Conservation (phyloP, 2,888 invertebrate genomes). For the Macrosoma leucophasiata region DNA sequence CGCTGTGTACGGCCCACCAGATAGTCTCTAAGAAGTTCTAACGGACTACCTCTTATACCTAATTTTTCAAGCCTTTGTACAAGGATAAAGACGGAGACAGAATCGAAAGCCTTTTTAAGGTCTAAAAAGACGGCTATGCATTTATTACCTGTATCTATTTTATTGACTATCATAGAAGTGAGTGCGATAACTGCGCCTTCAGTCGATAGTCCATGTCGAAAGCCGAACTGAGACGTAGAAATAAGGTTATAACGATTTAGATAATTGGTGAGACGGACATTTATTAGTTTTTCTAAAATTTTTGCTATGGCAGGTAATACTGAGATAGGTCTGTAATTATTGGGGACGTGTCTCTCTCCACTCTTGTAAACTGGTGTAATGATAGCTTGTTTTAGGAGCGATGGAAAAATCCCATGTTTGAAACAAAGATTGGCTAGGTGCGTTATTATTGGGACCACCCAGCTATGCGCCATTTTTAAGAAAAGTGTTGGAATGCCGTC, state of each 20-base stretch:
- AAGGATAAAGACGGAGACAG: constrained; percentile 14
- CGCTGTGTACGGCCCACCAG: not conserved
- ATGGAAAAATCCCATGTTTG: constrained; percentile 6
- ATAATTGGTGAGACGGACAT: constrained; percentile 12
- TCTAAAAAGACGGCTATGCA: constrained; percentile 16
- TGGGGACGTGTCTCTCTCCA: constrained; percentile 10
- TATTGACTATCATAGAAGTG: constrained; percentile 6
- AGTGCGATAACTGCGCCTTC: constrained; percentile 11
- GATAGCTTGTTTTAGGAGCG: constrained; percentile 3
- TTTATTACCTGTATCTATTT: constrained; percentile 14
- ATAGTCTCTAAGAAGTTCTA: constrained; percentile 3
- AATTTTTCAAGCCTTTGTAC: constrained; percentile 9
- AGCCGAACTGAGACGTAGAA: constrained; percentile 18
- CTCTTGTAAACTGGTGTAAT: constrained; percentile 11
- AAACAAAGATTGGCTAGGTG: constrained; percentile 15
- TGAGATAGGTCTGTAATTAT: constrained; percentile 17
- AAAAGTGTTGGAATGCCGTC: too few species aligned
- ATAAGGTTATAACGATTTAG: constrained; percentile 12
- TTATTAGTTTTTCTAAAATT: constrained; percentile 14
- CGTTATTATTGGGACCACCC: too few species aligned
- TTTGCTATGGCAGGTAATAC: constrained; percentile 16
- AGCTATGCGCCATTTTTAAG: too few species aligned
- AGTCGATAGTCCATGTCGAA: constrained; percentile 12
- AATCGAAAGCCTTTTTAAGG: constrained; percentile 20
- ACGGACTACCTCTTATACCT: constrained; percentile 10